Conservation (phyloP, 35 echinoderm and acorn worm species). For the Hemicentrotus pulcherrimus region DNA sequence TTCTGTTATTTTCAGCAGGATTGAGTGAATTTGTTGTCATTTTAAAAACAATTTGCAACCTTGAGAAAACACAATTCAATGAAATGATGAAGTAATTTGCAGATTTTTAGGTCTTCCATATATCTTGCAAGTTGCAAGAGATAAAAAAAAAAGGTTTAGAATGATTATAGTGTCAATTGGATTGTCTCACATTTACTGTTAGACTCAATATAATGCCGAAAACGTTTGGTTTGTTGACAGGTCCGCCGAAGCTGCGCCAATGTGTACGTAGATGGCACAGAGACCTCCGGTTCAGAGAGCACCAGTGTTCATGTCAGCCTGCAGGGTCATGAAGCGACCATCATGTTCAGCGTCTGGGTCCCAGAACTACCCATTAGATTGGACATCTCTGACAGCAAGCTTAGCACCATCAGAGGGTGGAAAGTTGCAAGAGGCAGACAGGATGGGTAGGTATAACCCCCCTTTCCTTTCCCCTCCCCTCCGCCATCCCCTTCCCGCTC, state of each 20-base stretch:
- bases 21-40: no score
- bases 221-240: conserved; percentile 27
- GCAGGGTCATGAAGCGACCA: conserved; percentile 39
- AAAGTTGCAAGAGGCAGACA: conserved; percentile 62
- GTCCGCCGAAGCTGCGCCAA: conserved; percentile 65
- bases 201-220: not conserved
- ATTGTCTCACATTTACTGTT: not conserved
- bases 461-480: not conserved
- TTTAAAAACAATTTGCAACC: no score
- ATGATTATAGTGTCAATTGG: no score
- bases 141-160: no score
- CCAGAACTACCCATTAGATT: conserved; percentile 86
- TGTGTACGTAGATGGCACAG: conserved; percentile 81
- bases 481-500: not conserved
- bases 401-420: conserved; percentile 87
- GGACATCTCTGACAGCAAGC: conserved; percentile 76
- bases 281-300: conserved; percentile 57
- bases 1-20: no score
- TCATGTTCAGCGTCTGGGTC: conserved; percentile 77
- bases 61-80: no score
- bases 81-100: no score
- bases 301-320: conserved; percentile 60
- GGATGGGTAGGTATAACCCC: not conserved
- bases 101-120: no score
- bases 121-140: no score